phyloP scores from a whole-genome alignment of 2,113 vertebrate genomes.

The Porphyrio hochstetteri region DNA sequence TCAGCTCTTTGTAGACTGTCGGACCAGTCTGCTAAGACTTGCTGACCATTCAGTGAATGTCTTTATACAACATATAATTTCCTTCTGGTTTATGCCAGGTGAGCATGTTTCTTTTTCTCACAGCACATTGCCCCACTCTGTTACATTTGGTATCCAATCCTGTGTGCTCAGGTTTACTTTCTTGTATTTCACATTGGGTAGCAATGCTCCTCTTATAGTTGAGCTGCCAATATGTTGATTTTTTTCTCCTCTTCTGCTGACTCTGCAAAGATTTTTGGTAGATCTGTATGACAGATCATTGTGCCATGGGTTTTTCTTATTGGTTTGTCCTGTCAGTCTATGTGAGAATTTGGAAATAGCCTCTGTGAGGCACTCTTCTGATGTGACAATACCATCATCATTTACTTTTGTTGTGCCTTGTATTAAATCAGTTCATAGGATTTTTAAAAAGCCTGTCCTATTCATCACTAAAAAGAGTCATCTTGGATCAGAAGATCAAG shows the following conservation, averaged over 20 bases:
- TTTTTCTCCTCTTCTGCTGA: neutral
- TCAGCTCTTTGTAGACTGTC: neutral
- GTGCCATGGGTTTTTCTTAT: neutral
- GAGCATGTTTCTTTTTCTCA: neutral
- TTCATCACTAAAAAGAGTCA: neutral
- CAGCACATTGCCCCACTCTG: neutral
- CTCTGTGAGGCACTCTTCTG: neutral
- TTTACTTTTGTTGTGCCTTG: neutral
- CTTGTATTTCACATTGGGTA: neutral
- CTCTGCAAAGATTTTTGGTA: neutral
- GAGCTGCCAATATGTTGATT: neutral
- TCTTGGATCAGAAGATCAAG: neutral
- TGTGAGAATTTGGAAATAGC: neutral
- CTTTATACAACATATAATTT: neutral
- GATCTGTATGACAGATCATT: neutral
- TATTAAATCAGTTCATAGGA: neutral
- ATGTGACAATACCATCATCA: neutral
- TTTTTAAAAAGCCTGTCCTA: neutral
- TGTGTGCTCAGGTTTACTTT: neutral
- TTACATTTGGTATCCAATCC: neutral
- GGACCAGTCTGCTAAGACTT: neutral
- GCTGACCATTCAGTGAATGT: neutral
- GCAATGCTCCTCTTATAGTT: neutral
- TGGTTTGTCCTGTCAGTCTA: neutral
- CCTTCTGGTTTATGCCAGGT: slow-evolving; percentile 2